phyloP scores from a whole-genome alignment of 2,888 invertebrate genomes.

The Elmis aenea region DNA sequence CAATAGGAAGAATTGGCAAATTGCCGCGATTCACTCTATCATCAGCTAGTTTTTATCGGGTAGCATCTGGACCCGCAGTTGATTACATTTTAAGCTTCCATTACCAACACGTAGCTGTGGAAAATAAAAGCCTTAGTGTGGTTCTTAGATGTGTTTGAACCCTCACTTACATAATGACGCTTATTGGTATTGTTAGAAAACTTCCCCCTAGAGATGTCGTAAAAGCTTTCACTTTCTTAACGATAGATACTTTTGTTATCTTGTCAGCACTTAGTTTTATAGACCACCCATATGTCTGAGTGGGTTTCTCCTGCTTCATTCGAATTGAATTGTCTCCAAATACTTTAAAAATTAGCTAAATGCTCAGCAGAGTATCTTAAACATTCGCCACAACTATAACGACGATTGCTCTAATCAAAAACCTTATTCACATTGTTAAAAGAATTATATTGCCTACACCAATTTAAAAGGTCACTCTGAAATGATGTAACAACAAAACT shows the following conservation, averaged over 20 bases:
- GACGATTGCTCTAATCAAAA: too few relatives aligned
- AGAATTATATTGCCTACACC: too few relatives aligned
- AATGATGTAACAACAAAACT: too few relatives aligned
- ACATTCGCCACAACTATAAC: too few relatives aligned
- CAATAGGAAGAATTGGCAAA: slow-evolving; percentile 13
- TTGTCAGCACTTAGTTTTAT: slow-evolving; percentile 32
- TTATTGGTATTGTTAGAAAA: slow-evolving; percentile 31
- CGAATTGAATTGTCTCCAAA: too few relatives aligned
- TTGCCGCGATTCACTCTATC: slow-evolving; percentile 1
- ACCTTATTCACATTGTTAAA: too few relatives aligned
- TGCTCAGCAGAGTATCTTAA: too few relatives aligned
- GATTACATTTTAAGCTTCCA: slow-evolving; percentile 27
- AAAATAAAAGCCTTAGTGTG: slow-evolving; percentile 31
- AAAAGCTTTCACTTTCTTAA: slow-evolving; percentile 32
- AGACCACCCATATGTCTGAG: slow-evolving; percentile 24
- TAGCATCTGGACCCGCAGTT: slow-evolving; percentile 33
- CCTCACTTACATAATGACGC: slow-evolving; percentile 33
- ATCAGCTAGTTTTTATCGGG: slow-evolving; percentile 23
- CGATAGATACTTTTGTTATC: slow-evolving; percentile 29
- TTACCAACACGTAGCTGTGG: slow-evolving; percentile 19
- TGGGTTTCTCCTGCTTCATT: too few relatives aligned
- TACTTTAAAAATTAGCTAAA: too few relatives aligned
- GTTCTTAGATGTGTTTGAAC: slow-evolving; percentile 31
- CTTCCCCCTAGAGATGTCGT: slow-evolving; percentile 25
- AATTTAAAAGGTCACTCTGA: too few relatives aligned